Evolutionary conservation across 1,140 invertebrate species (phyloP), one percentile per base, ranked within the genome.

Genomic region (Neodiprion virginianus): DNA sequence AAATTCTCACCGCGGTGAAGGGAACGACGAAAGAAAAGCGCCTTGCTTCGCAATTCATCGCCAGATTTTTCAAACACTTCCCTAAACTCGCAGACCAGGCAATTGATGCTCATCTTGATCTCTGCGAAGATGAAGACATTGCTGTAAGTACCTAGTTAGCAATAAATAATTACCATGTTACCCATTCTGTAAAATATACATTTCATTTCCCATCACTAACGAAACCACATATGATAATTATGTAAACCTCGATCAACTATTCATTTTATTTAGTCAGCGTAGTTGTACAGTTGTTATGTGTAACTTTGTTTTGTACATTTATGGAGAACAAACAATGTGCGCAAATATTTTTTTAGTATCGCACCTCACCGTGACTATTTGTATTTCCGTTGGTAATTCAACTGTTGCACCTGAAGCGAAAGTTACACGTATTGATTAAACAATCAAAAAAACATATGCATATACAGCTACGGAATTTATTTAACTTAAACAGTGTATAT

Each of bases 71-170:
- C 80, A 97, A 96, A 83, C 91, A 95, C 87, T 99, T 99, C 87
- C 97, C 97, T 10, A 90, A 92, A 76, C 87, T 96, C 70, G 92
- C 94, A 9, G 93, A 96, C 81, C 92, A 95, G 84, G 96, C 97
- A 8, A 94, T 98, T 75, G 95, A 99, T 89, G 95, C 96, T 76
- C 92, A 97, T 81, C 92, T 99, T 78, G 97, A 99, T 90, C 89
- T 99, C 1, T 98, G 97, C 86, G 98, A 99, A 90, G 97, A 99
- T 92, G 95, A 96, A 83, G 97, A 99, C 89, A 91, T 96, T 77
- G 92, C 93, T 81, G 96, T 97, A 90, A 91, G 92, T 92, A 82
- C 81, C 67, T 77, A 76, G 48, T 76, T 72, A 14, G 40, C 50
- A 67, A 50, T 61, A 70, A 69, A 72, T 10, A 61, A 50, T 71